Evolutionary conservation across 1,140 invertebrate genomes (phyloP).

Genomic region (Physella acuta): DNA sequence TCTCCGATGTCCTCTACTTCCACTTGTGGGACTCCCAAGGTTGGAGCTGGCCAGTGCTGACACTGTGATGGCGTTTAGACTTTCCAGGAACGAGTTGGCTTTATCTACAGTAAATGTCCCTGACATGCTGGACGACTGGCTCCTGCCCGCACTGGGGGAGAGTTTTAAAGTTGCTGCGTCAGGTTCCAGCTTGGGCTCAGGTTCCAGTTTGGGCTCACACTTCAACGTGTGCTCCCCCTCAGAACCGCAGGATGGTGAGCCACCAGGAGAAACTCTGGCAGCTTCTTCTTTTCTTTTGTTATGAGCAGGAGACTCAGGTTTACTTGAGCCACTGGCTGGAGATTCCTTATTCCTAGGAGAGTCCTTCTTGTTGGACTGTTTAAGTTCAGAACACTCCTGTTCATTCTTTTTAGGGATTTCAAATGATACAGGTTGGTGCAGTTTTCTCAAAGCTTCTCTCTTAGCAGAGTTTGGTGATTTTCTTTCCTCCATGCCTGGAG

Average conservation of each 20-base stretch:
- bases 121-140: constrained; percentile 30
- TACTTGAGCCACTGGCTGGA: constrained; percentile 3
- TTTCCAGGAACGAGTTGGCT: constrained; percentile 31
- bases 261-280: constrained; percentile 5
- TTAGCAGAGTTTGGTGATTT: neutral
- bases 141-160: constrained; percentile 1
- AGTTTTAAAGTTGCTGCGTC: constrained; percentile 15
- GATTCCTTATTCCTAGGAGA: neutral
- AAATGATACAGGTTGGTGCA: neutral
- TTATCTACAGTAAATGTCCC: constrained; percentile 44
- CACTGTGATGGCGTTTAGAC: constrained; percentile 22
- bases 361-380: neutral
- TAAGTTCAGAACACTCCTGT: neutral
- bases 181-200: constrained; percentile 13
- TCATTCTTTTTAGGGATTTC: neutral
- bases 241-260: neutral
- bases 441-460: neutral
- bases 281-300: neutral
- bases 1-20: constrained; percentile 1
- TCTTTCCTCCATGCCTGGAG: too few species aligned
- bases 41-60: neutral
- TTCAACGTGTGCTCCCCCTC: constrained; percentile 5
- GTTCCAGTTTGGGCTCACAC: constrained; percentile 11
- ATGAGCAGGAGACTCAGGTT: neutral
- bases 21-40: neutral